Conservation (phyloP, 30 jellyfish, hydroid and myxozoan species). For the Turritopsis rubra region DNA sequence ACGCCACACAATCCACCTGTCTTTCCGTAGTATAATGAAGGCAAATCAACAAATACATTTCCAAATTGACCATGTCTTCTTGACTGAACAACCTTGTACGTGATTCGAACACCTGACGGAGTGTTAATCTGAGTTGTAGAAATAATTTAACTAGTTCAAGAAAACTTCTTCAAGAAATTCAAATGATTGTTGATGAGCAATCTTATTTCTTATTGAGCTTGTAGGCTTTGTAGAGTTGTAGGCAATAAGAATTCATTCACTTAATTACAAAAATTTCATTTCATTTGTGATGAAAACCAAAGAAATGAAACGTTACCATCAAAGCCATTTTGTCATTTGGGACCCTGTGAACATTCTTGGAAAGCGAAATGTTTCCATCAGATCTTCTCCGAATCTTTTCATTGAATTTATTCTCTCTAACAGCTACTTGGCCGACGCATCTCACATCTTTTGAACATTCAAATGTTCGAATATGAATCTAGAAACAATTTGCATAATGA, state of each 20-base stretch:
- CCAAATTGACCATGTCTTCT: neutral
- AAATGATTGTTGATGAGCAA: too few relatives aligned
- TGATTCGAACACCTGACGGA: neutral
- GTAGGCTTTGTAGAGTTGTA: too few relatives aligned
- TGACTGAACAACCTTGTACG: neutral
- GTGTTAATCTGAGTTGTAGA: neutral
- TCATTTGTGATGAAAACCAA: neutral
- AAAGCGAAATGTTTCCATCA: neutral
- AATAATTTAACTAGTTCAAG: too few relatives aligned
- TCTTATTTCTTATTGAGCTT: too few relatives aligned
- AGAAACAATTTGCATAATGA: neutral
- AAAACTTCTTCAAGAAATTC: too few relatives aligned
- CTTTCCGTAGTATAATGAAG: slow-evolving; percentile 24
- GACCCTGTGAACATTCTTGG: neutral
- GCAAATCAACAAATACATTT: slow-evolving; percentile 28
- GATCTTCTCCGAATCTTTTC: neutral
- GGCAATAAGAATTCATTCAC: too few relatives aligned
- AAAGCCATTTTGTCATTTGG: neutral
- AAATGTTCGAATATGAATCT: neutral
- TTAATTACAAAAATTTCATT: too few relatives aligned
- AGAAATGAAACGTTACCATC: neutral
- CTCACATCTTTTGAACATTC: neutral
- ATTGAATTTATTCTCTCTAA: neutral
- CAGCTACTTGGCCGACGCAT: neutral
- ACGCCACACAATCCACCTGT: slow-evolving; percentile 54